Conservation (phyloP, 2,797 vertebrate species). For the Urosaurus nigricauda region DNA sequence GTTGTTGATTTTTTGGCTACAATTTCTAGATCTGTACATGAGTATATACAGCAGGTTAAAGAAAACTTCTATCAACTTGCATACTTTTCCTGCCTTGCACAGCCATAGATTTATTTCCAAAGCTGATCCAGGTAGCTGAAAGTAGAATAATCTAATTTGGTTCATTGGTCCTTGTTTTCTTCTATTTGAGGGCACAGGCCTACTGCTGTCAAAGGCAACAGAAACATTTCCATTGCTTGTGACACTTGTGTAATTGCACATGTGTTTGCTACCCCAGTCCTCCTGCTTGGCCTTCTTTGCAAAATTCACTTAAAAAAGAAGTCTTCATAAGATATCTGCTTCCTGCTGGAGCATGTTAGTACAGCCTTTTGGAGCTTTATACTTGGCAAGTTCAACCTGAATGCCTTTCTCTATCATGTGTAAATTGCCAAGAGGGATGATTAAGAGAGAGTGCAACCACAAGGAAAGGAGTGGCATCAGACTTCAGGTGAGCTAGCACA, state of each 20-base stretch:
- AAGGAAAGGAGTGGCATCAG: slow-evolving; percentile 69
- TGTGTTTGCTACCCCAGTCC: background rate
- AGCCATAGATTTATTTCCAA: background rate
- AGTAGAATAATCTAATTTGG: background rate
- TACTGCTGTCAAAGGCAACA: background rate
- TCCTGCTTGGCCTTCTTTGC: background rate
- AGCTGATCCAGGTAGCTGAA: background rate
- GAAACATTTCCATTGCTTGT: background rate
- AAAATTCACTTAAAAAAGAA: slow-evolving; percentile 46
- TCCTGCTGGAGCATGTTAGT: slow-evolving; percentile 72
- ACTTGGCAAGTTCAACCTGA: slow-evolving; percentile 71
- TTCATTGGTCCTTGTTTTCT: background rate
- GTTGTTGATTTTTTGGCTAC: too few species aligned
- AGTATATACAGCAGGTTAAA: background rate
- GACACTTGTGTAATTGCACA: background rate
- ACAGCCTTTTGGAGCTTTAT: slow-evolving; percentile 62
- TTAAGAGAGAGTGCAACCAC: slow-evolving; percentile 62
- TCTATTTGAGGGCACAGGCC: background rate
- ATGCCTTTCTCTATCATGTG: slow-evolving; percentile 61
- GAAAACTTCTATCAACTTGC: background rate
- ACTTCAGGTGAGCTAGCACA: slow-evolving; percentile 57
- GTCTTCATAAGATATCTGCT: slow-evolving; percentile 44
- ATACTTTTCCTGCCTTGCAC: background rate
- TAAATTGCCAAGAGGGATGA: slow-evolving; percentile 68
- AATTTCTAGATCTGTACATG: too few species aligned